Evolutionary conservation across 2,797 vertebrate species (phyloP), one percentile per base, ranked within the genome.

Genomic region (Florisuga fusca): DNA sequence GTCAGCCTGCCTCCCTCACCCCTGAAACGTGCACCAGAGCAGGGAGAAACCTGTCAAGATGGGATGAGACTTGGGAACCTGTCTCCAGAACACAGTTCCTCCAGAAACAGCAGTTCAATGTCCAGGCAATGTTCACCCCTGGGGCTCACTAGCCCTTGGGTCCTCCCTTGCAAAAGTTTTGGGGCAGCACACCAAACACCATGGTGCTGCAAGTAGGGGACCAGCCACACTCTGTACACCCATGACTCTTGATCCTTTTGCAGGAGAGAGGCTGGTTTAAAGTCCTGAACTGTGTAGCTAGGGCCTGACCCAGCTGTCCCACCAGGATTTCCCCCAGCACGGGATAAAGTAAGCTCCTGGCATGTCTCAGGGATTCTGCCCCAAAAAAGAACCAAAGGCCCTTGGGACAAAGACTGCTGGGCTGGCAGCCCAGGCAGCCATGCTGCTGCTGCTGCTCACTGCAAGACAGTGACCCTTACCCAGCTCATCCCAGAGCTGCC

Each of bases 401-500:
- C 84, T 57, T 31, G 23, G 33, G 74, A 83, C 1, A 8, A 41
- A 13, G 25, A 15, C 48, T 25, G 41, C 10, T 54, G 33, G 75
- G 55, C 55, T 5, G 5, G 77, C 33, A 91, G 72, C 61, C 27
- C 63, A 45, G 33, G 13, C 25, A 85, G 55, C 41, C 58, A 41
- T 41, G 38, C 43, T 26, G 18, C 31, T 26, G 18, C 31, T 63
- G 50, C 64, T 90, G 57, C 51, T 79, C 51, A 55, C 94, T 89
- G 61, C 74, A 66, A n/a, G 50, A 73, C 3, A 6, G n/a, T 73
- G 48, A 97, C 98, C 54, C 96, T 99, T 98, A 99, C 99, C 99
- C 67, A 99, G 97, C 88, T 99, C 99, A 75, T 99, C 99, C 99
- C 99, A 99, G 61, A 99, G 99, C 97, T 99, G 99, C 90, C 99